Conservation (phyloP, 2,113 vertebrate genomes). For the Sylvietta virens region DNA sequence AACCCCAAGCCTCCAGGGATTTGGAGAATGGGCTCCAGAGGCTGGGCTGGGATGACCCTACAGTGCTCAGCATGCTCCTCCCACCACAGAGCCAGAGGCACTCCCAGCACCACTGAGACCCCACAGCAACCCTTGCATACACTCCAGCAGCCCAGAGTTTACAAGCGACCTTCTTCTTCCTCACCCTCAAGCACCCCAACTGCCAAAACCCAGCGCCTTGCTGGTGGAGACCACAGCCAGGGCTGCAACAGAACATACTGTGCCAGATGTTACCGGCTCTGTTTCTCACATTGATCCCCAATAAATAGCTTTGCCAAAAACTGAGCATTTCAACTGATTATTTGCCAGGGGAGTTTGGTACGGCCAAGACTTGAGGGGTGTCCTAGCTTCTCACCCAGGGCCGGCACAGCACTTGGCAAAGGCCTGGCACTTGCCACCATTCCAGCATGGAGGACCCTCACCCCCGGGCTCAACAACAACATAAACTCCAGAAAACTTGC, state of each 20-base stretch:
- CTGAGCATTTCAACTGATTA: not conserved
- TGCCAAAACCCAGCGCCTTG: not conserved
- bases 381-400: not conserved
- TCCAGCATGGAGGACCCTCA: not conserved
- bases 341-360: not conserved
- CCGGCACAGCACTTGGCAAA: not conserved
- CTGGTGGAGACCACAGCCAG: not conserved
- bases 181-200: not conserved
- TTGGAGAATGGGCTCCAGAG: not conserved
- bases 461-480: not conserved
- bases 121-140: not conserved
- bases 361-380: not conserved
- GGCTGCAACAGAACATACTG: not conserved
- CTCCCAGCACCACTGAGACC: not conserved
- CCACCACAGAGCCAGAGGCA: not conserved
- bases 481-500: not conserved
- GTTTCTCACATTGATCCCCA: not conserved
- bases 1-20: not conserved
- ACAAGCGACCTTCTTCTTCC: not conserved
- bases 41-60: not conserved
- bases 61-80: not conserved
- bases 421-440: not conserved
- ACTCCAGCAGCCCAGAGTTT: not conserved
- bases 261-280: not conserved
- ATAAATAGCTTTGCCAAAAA: not conserved